Percentiles rank a stretch among this genome's conserved stretches.
These are phyloP conservation scores for Ceuthmochares aereus DNA, from an alignment of 2,113 vertebrate genomes.

Conservation along the genomic window DNA sequence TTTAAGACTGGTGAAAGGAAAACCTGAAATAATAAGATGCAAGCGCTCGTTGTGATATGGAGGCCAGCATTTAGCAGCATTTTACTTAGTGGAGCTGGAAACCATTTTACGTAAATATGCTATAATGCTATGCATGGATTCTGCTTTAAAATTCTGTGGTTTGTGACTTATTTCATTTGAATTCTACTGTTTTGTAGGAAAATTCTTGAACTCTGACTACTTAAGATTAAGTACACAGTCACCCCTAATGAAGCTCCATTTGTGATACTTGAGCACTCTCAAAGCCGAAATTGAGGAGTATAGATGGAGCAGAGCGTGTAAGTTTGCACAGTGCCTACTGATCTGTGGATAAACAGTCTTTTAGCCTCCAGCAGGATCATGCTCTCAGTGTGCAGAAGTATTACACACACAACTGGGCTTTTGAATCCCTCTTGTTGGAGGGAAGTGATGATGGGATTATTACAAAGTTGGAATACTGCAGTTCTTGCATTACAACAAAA, in stretches of 20 bases:
- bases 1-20: background rate
- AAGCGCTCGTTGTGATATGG: fast-evolving
- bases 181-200: background rate
- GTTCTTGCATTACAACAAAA: background rate
- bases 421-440: background rate
- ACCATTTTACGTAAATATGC: background rate
- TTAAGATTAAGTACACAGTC: background rate
- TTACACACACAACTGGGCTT: slow-evolving; percentile 69
- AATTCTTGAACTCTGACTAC: background rate
- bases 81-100: background rate
- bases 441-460: background rate
- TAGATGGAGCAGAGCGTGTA: background rate
- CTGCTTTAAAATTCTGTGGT: background rate
- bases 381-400: slow-evolving; percentile 53
- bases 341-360: slow-evolving; percentile 54
- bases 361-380: slow-evolving; percentile 60
- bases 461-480: background rate
- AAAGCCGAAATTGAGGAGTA: background rate
- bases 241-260: background rate
- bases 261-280: background rate
- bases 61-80: background rate
- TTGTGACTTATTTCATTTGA: background rate
- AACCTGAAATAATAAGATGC: background rate
- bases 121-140: background rate
- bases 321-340: slow-evolving; percentile 43